A percentile compares a stretch with the other conserved stretches of the same genome.
phyloP scores from a whole-genome alignment of 2,797 vertebrate genomes.

The Ptychadena robeensis region DNA sequence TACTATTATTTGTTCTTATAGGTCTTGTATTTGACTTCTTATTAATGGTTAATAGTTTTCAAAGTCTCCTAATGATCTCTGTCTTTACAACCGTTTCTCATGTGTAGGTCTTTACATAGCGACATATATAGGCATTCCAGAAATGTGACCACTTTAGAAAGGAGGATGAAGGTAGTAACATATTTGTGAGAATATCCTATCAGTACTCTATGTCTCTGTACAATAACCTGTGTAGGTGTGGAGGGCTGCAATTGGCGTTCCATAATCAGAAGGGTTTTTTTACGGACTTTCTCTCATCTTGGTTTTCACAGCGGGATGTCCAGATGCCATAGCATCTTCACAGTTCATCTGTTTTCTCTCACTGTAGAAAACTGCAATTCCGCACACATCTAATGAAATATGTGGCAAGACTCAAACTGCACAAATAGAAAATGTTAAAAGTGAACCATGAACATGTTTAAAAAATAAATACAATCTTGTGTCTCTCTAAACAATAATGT shows the following conservation, averaged over 20 bases:
- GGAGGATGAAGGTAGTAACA: slow-evolving; percentile 24
- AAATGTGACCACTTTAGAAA: slow-evolving; percentile 27
- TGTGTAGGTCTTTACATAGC: slow-evolving; percentile 33
- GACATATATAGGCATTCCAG: slow-evolving; percentile 36
- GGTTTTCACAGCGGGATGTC: slow-evolving; percentile 48
- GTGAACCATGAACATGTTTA: not conserved
- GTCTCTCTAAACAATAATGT: not conserved
- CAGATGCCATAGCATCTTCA: slow-evolving; percentile 53
- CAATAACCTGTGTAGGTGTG: slow-evolving; percentile 58
- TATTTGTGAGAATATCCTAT: slow-evolving; percentile 34
- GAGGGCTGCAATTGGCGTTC: slow-evolving; percentile 43
- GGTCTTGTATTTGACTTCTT: too few species aligned
- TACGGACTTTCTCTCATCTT: slow-evolving; percentile 53
- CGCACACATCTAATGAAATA: slow-evolving; percentile 19
- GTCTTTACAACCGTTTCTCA: slow-evolving; percentile 24
- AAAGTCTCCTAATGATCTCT: slow-evolving; percentile 15
- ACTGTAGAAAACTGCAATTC: not conserved
- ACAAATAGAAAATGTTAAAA: slow-evolving; percentile 5
- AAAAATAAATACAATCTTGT: not conserved
- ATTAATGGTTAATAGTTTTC: not conserved
- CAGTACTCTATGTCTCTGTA: slow-evolving; percentile 40
- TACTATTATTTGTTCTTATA: slow-evolving; percentile 17
- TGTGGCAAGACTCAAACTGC: not conserved
- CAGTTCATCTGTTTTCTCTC: slow-evolving; percentile 35
- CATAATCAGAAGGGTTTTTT: slow-evolving; percentile 60